Base-by-base conservation (phyloP, 1,140 invertebrate species). In the Achroia grisella region DNA sequence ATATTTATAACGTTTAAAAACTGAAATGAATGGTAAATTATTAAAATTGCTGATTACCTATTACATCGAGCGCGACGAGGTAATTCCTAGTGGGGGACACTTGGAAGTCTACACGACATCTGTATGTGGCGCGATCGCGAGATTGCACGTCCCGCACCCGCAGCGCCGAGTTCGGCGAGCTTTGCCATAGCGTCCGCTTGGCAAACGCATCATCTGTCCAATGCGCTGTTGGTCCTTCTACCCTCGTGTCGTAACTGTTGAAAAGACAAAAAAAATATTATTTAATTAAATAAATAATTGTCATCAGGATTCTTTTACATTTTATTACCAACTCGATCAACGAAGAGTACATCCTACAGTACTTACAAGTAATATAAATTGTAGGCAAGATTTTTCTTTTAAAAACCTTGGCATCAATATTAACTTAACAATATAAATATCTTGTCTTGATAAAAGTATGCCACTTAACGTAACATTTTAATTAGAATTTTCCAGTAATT, bases 11-110 rank as follows among this genome's bases (percentile, higher is more conserved):
- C n/a, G n/a, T n/a, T n/a, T n/a, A n/a, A n/a, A n/a, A n/a, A n/a
- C n/a, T n/a, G n/a, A n/a, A n/a, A n/a, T n/a, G n/a, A n/a, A n/a
- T n/a, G n/a, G n/a, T n/a, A n/a, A 23, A 6, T 2, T 3, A 23
- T 23, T 23, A 23, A 6, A 23, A 37, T 40, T 15, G 12, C 28
- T 63, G 91, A 93, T 91, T 78, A 95, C 94, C 92, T 59, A 95
- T 93, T 62, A 96, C 91, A 55, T 91, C 91, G 44, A 96, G 89
- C 52, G 93, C 90, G 55, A 95, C 90, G 60, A 91, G 91, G 60
- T 91, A 92, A 76, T 94, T 95, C 47, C 91, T 90, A 27, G 94
- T 95, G 2, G 93, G 94, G 23, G 93, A 94, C 44, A 92, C 90
- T 43, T 90, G 89, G 69, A 94, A 96, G 76, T 96, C 94, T 31